These are phyloP conservation scores for Tapirus terrestris DNA, from an alignment of 2,113 vertebrate species.

Conservation along the genomic window DNA sequence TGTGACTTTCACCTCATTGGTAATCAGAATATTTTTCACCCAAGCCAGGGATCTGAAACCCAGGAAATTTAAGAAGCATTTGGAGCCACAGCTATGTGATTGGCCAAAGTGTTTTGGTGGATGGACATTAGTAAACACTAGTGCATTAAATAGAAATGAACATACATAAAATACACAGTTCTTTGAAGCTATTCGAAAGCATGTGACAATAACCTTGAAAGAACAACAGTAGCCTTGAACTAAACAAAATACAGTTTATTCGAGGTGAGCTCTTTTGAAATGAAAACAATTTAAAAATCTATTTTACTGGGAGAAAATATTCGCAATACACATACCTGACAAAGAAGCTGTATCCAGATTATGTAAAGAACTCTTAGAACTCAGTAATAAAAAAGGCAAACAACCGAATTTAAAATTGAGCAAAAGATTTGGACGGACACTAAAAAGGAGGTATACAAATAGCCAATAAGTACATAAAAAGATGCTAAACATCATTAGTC, in stretches of 20 bases:
- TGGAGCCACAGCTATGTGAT: background rate
- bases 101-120: background rate
- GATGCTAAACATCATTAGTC: background rate
- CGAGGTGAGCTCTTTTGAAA: conserved; percentile 31
- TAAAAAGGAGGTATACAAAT: background rate
- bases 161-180: background rate
- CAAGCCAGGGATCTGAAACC: background rate
- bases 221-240: background rate
- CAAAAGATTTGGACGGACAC: background rate
- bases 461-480: background rate
- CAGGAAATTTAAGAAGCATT: background rate
- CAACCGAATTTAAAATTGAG: background rate
- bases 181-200: background rate
- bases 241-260: background rate
- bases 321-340: background rate
- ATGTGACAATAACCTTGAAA: background rate
- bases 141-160: background rate
- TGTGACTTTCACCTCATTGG: background rate
- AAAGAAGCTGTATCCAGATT: background rate
- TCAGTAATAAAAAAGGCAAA: conserved; percentile 35
- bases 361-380: background rate
- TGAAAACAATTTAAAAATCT: conserved; percentile 19
- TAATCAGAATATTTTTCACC: background rate
- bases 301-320: background rate
- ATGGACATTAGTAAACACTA: background rate